Conservation (phyloP, 2,888 invertebrate genomes). For the Autographa gamma region DNA sequence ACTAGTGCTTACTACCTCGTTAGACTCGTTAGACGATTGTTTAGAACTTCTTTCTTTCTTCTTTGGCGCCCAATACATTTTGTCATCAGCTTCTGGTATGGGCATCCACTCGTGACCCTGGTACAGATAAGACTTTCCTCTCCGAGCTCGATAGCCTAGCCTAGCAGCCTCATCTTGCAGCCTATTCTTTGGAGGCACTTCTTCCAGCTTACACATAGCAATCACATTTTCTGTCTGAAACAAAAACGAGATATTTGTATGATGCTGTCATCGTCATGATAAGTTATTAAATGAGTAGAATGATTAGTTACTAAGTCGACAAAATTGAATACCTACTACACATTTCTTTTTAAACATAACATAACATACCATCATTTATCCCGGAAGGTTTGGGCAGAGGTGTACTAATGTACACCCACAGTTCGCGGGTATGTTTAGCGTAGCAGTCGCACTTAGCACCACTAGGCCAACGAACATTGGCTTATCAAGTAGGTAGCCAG, state of each 20-base stretch:
- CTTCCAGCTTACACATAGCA: slow-evolving; percentile 63
- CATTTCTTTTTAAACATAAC: too few relatives aligned
- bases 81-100: slow-evolving; percentile 69
- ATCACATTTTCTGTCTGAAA: slow-evolving; percentile 58
- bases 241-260: background rate
- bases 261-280: too few relatives aligned
- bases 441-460: too few relatives aligned
- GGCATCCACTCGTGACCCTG: slow-evolving; percentile 79
- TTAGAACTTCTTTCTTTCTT: background rate
- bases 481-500: too few relatives aligned
- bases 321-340: too few relatives aligned
- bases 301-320: too few relatives aligned
- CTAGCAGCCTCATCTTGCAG: slow-evolving; percentile 68
- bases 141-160: slow-evolving; percentile 67
- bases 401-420: too few relatives aligned
- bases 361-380: too few relatives aligned
- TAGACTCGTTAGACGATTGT: slow-evolving; percentile 12
- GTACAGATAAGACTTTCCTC: slow-evolving; percentile 76
- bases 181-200: slow-evolving; percentile 67
- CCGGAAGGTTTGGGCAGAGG: too few relatives aligned
- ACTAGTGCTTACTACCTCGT: slow-evolving; percentile 14
- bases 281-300: too few relatives aligned
- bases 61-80: slow-evolving; percentile 43
- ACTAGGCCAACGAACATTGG: too few relatives aligned
- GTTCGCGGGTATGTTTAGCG: too few relatives aligned